Conservation (phyloP, 1,140 invertebrate species). For the Reticulitermes speratus region DNA sequence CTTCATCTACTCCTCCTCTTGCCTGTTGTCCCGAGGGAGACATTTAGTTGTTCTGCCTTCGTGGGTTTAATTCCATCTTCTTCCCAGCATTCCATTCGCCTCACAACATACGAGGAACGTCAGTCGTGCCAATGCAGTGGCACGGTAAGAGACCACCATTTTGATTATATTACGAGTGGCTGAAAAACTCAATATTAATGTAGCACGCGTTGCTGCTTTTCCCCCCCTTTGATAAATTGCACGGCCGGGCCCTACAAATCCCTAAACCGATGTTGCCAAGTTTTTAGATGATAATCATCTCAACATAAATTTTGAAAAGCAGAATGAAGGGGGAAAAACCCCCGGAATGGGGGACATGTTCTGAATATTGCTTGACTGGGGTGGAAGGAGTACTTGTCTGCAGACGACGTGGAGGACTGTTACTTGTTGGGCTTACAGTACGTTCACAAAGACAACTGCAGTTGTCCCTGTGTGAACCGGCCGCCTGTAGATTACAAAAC, state of each 20-base stretch:
- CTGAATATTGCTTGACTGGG: background rate
- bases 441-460: no score
- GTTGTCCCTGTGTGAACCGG: no score
- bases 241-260: background rate
- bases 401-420: background rate
- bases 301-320: conserved; percentile 3
- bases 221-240: background rate
- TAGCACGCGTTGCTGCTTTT: background rate
- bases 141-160: background rate
- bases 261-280: background rate
- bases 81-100: background rate
- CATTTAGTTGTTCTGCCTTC: conserved; percentile 4
- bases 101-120: no score
- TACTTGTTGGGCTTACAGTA: background rate
- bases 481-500: no score
- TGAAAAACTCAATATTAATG: conserved; percentile 19
- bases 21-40: background rate
- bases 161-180: conserved; percentile 1
- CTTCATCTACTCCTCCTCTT: background rate
- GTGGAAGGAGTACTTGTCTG: background rate
- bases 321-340: background rate
- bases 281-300: conserved; percentile 19
- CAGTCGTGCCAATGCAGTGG: background rate
- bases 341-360: background rate
- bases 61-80: conserved; percentile 7